phyloP scores from a whole-genome alignment of 2,888 invertebrate genomes.

The Papilio protenor region DNA sequence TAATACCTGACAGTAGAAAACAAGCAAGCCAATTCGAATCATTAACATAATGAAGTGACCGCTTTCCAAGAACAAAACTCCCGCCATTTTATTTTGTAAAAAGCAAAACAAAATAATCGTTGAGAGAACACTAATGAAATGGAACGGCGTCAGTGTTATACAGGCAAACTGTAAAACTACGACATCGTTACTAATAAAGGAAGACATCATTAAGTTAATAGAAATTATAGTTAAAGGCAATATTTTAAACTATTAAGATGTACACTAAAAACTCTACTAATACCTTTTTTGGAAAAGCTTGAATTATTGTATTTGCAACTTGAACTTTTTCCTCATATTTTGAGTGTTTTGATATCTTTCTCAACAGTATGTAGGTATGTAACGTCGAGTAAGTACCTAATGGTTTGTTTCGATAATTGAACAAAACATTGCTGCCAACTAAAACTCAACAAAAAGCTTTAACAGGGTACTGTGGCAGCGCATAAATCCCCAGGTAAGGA shows the following conservation, averaged over 20 bases:
- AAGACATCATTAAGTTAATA: background rate
- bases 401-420: conserved; percentile 5
- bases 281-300: background rate
- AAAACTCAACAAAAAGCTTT: conserved; percentile 32
- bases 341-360: background rate
- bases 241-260: too few species aligned
- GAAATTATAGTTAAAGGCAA: too few species aligned
- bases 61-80: background rate
- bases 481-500: conserved; percentile 47
- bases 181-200: background rate
- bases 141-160: background rate
- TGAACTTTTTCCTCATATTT: background rate
- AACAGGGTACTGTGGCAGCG: conserved; percentile 32
- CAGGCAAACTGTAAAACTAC: background rate
- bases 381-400: background rate
- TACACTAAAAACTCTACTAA: background rate
- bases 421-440: conserved; percentile 8
- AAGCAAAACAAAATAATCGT: background rate
- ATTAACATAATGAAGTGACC: background rate
- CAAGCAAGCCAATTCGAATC: background rate
- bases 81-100: background rate
- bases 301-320: background rate
- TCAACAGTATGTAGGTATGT: background rate
- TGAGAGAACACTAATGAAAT: background rate
- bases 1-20: background rate